Base-by-base conservation (phyloP, 2,888 invertebrate species). In the Synergus itoensis region DNA sequence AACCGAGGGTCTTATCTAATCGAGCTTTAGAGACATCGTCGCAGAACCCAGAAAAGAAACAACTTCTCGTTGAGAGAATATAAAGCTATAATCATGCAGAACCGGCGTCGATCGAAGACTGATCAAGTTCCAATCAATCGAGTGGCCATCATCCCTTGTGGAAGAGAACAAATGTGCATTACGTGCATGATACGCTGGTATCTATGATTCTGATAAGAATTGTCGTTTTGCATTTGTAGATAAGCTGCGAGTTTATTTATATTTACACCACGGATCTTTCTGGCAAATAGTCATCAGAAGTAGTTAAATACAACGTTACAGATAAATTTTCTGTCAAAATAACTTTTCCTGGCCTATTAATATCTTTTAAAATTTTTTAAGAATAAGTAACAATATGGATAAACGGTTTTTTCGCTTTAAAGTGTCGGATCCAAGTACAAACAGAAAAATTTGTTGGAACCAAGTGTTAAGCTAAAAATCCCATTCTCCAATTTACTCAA, bases 1-100 rank as follows among this genome's bases (percentile, higher is more conserved):
- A 91, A 91, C 91, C 89, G 89, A 84, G 84, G 79, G 80, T 82
- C 83, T 91, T 91, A 91, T 91, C 91, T 91, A 91, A 91, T 91
- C 91, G 86, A 86, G 77, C 84, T 80, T 84, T 84, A 86, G 86
- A 87, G 86, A 88, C 84, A 73, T 73, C 48, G 73, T 73, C 73
- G 73, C 73, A 73, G 69, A 82, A 82, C 79, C 77, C 83, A 80
- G 80, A 87, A 85, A 86, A 84, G 86, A 87, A 86, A 82, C 80
- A 86, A 83, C 81, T 81, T 76, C 80, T 76, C 57, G 75, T 75
- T 73, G 14, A 18, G 28, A 73, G 53, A 53, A 53, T 28, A 9
- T 60, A 21, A 73, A n/a, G 36, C 48, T 73, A 36, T 36, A 53
- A 73, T 53, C 73, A 9, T 4, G 0, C 4, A 73, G 73, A 73